Base-by-base conservation (phyloP, 2,113 vertebrate species). In the Limanda limanda region DNA sequence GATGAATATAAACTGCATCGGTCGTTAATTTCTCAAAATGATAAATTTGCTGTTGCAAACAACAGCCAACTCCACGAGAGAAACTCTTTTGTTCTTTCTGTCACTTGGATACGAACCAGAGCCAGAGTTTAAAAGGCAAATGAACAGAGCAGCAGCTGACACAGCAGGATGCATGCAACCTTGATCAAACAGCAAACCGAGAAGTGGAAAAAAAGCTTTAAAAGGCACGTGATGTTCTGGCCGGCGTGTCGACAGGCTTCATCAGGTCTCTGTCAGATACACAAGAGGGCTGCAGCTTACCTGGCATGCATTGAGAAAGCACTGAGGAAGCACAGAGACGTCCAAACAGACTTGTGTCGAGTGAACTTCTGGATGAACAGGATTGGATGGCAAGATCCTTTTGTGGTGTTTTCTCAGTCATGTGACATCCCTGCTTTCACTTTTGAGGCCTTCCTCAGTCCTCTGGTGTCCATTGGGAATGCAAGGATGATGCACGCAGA, bases 151-250 rank as follows among this genome's bases (percentile, higher is more conserved):
- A 78, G 75, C 79, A 45, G 70, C 37, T 12, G 20, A 52, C 76
- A 35, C 84, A 82, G 78, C 69, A 14, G 35, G 25, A 55, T 54
- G 51, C 20, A 51, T 21, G 51, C 20, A 74, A 76, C 76, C 79
- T 81, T 72, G 57, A 76, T 67, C 62, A 66, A 68, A 81, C 60
- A 42, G 68, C 72, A 78, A 75, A 88, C 20, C 42, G 12, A 35
- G 24, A 7, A 48, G 3, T 24, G n/a, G n/a, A 42, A 54, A 42
- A 54, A 60, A 4, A 20, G 12, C 25, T 55, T 27, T 18, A 40
- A 35, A 69, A 56, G 60, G 60, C 54, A 54, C 17, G 35, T 66
- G 59, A 76, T 45, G 63, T 74, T 10, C 18, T 8, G 51, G 51
- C 51, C 6, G 8, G 2, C 8, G 51, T n/a, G 51, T 54, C 51